These are phyloP conservation scores for Catharus ustulatus DNA, from an alignment of 2,797 vertebrate species.

Conservation along the genomic window DNA sequence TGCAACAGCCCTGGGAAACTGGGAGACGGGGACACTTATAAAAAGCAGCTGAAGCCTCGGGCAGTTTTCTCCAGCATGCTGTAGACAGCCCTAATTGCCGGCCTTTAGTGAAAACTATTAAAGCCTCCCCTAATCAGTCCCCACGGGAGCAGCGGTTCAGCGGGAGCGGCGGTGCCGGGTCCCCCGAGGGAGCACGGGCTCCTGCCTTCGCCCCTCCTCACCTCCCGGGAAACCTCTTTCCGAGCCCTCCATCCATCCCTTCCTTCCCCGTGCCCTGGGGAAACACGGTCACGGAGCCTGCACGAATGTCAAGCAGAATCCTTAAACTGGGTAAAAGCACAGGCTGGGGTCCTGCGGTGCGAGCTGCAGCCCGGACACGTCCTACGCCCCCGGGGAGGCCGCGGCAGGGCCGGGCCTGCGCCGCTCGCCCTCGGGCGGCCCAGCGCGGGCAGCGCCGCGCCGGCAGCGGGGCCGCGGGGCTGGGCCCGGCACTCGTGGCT, in stretches of 20 bases:
- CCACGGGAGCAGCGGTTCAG: fast-evolving
- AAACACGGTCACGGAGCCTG: fast-evolving
- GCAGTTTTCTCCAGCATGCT: background rate
- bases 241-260: background rate
- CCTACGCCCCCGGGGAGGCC: fast-evolving
- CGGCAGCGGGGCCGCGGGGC: background rate
- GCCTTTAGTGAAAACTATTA: background rate
- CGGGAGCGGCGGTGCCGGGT: fast-evolving
- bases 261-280: too few relatives aligned
- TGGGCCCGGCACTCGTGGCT: background rate
- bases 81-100: background rate
- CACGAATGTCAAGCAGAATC: background rate
- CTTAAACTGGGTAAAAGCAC: fast-evolving
- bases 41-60: background rate
- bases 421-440: fast-evolving
- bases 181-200: background rate
- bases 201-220: background rate
- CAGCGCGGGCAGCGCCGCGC: background rate
- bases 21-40: background rate
- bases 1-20: fast-evolving
- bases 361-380: fast-evolving
- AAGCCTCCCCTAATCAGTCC: background rate
- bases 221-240: background rate
- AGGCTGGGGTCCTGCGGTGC: fast-evolving
- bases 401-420: fast-evolving